A percentile compares a stretch with the other conserved stretches of the same genome.
These are phyloP conservation scores for Abramis brama DNA, from an alignment of 2,113 vertebrate genomes.

Conservation along the genomic window DNA sequence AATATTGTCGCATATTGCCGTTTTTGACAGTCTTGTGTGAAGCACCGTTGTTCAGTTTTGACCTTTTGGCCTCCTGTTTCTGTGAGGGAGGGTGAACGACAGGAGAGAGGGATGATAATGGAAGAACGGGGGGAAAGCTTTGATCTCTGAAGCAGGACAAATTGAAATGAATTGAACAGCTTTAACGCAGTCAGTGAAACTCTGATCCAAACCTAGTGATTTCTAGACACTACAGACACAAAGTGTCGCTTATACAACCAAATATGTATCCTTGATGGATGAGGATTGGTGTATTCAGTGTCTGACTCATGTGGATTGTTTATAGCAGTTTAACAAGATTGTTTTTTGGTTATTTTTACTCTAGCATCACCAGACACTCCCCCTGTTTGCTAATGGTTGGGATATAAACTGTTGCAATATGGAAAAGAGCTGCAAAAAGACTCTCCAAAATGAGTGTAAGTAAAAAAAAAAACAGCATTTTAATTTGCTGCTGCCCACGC, in stretches of 20 bases:
- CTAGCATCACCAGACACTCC: no score
- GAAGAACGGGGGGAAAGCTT: background rate
- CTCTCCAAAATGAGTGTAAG: background rate
- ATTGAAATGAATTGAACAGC: background rate
- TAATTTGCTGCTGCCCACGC: background rate
- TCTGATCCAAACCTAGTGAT: no score
- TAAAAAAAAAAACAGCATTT: background rate
- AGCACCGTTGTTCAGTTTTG: background rate
- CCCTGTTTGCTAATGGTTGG: background rate
- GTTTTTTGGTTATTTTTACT: no score
- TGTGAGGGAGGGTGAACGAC: background rate
- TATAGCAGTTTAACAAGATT: no score
- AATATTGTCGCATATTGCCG: background rate
- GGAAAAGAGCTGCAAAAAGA: background rate
- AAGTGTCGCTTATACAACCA: background rate
- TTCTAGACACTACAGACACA: background rate
- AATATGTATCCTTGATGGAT: no score
- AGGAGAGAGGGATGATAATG: background rate
- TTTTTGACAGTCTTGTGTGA: background rate
- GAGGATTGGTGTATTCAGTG: no score
- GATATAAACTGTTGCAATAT: background rate
- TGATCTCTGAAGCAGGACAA: conserved; percentile 22
- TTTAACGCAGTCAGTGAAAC: background rate
- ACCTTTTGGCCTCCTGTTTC: background rate
- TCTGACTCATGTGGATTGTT: no score